Conservation (phyloP, 2,113 vertebrate species). For the Polypterus senegalus region DNA sequence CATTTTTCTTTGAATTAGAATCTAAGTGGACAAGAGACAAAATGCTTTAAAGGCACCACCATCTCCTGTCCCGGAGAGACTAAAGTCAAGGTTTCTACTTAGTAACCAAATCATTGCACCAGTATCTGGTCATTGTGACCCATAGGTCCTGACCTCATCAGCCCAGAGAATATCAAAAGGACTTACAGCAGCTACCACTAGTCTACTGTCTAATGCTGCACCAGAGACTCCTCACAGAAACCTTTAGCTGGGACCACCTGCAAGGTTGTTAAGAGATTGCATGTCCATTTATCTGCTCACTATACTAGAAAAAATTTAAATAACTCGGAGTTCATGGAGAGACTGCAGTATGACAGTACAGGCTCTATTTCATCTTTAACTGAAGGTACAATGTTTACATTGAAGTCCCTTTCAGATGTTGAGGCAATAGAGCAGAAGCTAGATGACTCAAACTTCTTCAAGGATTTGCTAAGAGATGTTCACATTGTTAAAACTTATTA, state of each 20-base stretch:
- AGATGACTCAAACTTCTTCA: constrained; percentile 10
- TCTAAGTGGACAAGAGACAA: no score
- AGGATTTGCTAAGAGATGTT: constrained; percentile 1
- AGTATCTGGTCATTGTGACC: no score
- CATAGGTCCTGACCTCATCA: no score
- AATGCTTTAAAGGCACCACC: no score
- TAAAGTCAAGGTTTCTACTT: no score
- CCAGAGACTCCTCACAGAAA: constrained; percentile 10
- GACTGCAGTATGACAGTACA: constrained; percentile 7
- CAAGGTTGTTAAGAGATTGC: constrained; percentile 8
- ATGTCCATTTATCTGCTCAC: constrained; percentile 9
- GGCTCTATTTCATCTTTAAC: constrained; percentile 4
- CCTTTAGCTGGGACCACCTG: constrained; percentile 7
- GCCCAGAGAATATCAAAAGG: no score
- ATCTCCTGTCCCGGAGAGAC: no score
- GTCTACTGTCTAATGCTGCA: neutral
- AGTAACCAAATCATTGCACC: no score
- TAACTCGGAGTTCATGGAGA: constrained; percentile 9
- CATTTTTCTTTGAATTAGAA: no score
- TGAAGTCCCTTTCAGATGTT: constrained; percentile 12
- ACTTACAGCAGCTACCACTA: no score
- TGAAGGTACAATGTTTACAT: constrained; percentile 4
- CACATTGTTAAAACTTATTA: no score
- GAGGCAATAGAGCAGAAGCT: constrained; percentile 14
- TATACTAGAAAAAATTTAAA: constrained; percentile 13